Evolutionary conservation across 2,888 invertebrate genomes (phyloP), one percentile per base, ranked within the genome.

Genomic region (Melieria picta): DNA sequence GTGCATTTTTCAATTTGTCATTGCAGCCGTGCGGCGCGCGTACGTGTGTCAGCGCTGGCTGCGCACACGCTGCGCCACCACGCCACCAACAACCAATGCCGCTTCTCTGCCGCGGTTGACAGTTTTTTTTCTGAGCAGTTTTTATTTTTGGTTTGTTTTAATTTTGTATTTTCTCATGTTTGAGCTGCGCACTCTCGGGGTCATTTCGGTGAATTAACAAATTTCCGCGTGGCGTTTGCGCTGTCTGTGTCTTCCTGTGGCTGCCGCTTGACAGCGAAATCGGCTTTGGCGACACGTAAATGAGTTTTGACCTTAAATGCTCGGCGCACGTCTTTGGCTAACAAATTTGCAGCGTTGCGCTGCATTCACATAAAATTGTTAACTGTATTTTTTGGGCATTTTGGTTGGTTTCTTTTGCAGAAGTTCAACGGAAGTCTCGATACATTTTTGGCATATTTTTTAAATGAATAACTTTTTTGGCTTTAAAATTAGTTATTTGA

Each of bases 181-280:
- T 66, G 48, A 13, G 50, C 60, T 60, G 30, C 60, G 58, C 50
- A 43, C n/a, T n/a, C 45, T 58, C 43, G 48, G 60, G 67, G 67
- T 67, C 67, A 61, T 52, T 60, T 52, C 67, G 67, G 60, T 30
- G 61, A 67, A 67, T 67, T 67, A 67, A 67, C 67, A 67, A 67
- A 67, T 67, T 67, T 67, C 67, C 50, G 67, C 60, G 67, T 60
- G 61, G 58, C 67, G 67, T 60, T 67, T 67, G 60, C 67, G 68
- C 65, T 65, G 48, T 67, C 43, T n/a, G 56, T 45, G 58, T 50
- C 60, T 46, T 55, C 13, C 13, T 60, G 43, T 67, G 58, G 30
- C 60, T 46, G 45, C 13, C 13, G 48, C 13, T 67, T 67, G 60
- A 16, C 69, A 47, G 42, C 55, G 30, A 63, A 69, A 55, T 63